phyloP scores from a whole-genome alignment of 2,888 invertebrate genomes.

The Molorchus minor region DNA sequence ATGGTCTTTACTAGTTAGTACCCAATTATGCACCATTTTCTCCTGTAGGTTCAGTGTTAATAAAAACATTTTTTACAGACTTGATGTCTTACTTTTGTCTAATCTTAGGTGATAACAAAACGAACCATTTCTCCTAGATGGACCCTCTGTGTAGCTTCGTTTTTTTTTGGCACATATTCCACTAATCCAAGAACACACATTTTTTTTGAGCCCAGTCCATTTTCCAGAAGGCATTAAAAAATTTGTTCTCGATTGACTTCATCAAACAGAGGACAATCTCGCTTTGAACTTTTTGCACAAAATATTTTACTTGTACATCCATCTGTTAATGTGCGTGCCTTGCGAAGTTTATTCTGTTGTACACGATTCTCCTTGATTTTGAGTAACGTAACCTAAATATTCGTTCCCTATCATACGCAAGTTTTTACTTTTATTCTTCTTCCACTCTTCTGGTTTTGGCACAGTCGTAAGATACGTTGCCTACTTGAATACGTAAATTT shows the following conservation, averaged over 20 bases:
- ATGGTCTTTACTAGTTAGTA: background rate
- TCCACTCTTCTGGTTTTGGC: background rate
- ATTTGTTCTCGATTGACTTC: background rate
- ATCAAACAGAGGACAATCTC: background rate
- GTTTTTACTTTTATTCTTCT: conserved; percentile 4
- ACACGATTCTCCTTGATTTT: background rate
- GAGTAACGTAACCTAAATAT: background rate
- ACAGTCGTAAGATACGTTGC: no score
- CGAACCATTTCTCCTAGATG: conserved; percentile 1
- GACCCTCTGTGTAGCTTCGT: conserved; percentile 1
- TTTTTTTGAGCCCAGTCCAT: conserved; percentile 5
- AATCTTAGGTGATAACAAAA: conserved; percentile 5
- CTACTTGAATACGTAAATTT: no score
- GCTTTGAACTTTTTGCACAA: background rate
- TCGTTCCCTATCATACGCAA: conserved; percentile 2
- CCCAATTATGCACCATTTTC: conserved; percentile 5
- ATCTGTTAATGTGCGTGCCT: background rate
- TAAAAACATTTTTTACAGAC: background rate
- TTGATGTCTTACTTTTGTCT: background rate
- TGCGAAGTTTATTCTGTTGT: background rate
- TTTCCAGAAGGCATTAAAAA: conserved; percentile 3
- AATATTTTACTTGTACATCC: background rate
- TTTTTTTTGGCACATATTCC: background rate
- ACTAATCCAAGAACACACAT: conserved; percentile 4
- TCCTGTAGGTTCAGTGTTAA: background rate